Evolutionary conservation across 2,888 invertebrate species (phyloP), one percentile per base, ranked within the genome.

Genomic region (Deilephila elpenor): DNA sequence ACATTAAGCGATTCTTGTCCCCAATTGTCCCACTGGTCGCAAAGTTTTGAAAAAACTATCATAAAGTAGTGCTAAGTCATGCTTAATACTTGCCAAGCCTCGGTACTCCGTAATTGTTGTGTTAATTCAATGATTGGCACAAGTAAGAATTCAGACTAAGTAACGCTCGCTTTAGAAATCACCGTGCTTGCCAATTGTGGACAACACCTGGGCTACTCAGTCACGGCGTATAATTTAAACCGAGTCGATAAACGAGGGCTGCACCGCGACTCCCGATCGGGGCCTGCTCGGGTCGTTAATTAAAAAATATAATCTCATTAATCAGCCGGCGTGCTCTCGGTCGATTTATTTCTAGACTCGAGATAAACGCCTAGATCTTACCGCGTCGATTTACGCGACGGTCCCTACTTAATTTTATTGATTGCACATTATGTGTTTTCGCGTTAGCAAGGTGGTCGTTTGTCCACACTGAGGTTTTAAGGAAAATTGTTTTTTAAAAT

Each of bases 301-400:
- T 90, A 91, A 90, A 89, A 91, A 90, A 85, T 86, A 84, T 83
- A 83, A 76, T 80, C 83, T 87, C 90, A 89, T 91, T 91, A 88
- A 91, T 91, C 89, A 88, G 85, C 83, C 80, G 81, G 78, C 85
- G 75, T 82, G 87, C 88, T 89, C 86, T 84, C 88, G 86, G 76
- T 78, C 84, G 85, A 91, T 91, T 91, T 89, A 91, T 90, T 83
- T 82, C 86, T 80, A 89, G 90, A 90, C 83, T 82, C 86, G 80
- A 89, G 90, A 90, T 91, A 89, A 88, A 20, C 60, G 29, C 29
- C 44, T 60, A 60, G 29, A 60, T 60, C 60, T 60, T 17, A 84
- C 83, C 81, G 80, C 84, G 81, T 84, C 20, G 34, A 37, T 37
- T 34, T 34, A 19, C 81, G 77, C 76, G 75, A 75, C 73, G 59